Evolutionary conservation across 2,888 invertebrate species (phyloP).

Genomic region (Pheosia tremula): DNA sequence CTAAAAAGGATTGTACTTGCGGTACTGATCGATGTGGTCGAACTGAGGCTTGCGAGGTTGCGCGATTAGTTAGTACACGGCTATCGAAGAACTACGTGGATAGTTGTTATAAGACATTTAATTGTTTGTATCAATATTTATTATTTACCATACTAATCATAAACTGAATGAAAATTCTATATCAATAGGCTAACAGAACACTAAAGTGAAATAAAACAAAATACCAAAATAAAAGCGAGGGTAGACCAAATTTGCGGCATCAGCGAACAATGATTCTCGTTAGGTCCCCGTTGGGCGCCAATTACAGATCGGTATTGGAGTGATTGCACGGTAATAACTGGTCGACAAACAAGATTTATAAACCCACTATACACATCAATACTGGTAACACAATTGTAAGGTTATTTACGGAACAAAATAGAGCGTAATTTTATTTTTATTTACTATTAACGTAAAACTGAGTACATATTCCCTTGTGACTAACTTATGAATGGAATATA

Average conservation of each 20-base stretch:
- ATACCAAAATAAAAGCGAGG: constrained; percentile 33
- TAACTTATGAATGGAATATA: no score
- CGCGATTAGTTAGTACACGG: no score
- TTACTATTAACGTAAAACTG: no score
- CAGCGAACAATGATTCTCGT: constrained; percentile 72
- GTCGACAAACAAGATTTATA: constrained; percentile 48
- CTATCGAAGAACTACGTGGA: no score
- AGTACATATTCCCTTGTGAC: no score
- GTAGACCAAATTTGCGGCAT: constrained; percentile 53
- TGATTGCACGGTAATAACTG: constrained; percentile 68
- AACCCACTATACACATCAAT: constrained; percentile 41
- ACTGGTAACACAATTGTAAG: constrained; percentile 20
- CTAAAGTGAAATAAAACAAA: constrained; percentile 14
- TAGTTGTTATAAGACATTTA: no score
- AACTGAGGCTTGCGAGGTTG: no score
- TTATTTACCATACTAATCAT: no score
- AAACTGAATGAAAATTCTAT: background rate
- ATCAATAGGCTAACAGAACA: background rate
- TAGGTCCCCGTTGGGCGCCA: constrained; percentile 72
- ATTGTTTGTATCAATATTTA: no score
- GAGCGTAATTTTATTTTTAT: background rate
- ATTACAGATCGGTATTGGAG: constrained; percentile 66
- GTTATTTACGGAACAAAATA: constrained; percentile 21
- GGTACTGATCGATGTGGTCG: no score
- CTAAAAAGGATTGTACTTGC: no score